phyloP scores from a whole-genome alignment of 1,140 invertebrate species.

The Conus ventricosus region DNA sequence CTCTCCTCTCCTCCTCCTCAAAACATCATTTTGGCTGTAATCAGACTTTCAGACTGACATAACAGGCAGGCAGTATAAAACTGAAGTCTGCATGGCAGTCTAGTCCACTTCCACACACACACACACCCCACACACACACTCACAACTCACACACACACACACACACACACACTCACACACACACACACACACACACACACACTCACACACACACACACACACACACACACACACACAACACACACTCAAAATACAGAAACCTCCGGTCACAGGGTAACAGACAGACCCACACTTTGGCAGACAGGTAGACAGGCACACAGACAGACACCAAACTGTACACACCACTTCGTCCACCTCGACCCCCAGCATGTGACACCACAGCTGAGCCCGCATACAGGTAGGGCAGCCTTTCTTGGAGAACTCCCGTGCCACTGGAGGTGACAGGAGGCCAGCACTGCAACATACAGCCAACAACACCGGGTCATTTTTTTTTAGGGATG shows the following conservation, averaged over 20 bases:
- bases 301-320: not conserved
- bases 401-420: slow-evolving; percentile 91
- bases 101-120: too few species aligned
- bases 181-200: too few species aligned
- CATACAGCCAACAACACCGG: not conserved
- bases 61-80: too few species aligned
- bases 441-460: slow-evolving; percentile 69
- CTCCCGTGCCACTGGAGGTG: slow-evolving; percentile 78
- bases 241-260: not conserved
- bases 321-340: not conserved
- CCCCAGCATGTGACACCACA: slow-evolving; percentile 90
- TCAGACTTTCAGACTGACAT: too few species aligned
- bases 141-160: too few species aligned
- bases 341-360: slow-evolving; percentile 79
- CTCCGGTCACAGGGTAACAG: not conserved
- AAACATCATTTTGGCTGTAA: too few species aligned
- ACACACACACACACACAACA: not conserved
- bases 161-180: too few species aligned
- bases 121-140: too few species aligned
- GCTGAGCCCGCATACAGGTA: slow-evolving; percentile 82
- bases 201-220: not conserved
- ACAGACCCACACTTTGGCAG: not conserved
- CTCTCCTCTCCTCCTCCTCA: too few species aligned
- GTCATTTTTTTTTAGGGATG: not conserved
- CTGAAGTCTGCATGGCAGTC: too few species aligned